phyloP scores from a whole-genome alignment of 2,888 invertebrate genomes.

The Campopleginae sp. region DNA sequence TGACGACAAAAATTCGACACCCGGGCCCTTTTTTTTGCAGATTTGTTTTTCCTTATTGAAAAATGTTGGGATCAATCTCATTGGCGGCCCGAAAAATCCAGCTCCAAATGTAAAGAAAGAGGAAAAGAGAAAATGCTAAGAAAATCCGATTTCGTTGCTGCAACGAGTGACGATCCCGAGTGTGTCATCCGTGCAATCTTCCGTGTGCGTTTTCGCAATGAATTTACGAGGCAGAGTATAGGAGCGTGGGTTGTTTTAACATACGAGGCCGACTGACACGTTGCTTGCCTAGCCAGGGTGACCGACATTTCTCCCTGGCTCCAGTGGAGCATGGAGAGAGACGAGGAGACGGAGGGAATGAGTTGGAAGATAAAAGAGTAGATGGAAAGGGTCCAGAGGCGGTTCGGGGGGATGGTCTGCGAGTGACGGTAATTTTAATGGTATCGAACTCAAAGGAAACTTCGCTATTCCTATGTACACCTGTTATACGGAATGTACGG shows the following conservation, averaged over 20 bases:
- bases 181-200: neutral
- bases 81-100: neutral
- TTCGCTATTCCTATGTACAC: constrained; percentile 66
- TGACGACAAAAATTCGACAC: neutral
- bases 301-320: constrained; percentile 34
- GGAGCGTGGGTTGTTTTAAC: constrained; percentile 13
- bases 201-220: neutral
- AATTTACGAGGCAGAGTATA: constrained; percentile 6
- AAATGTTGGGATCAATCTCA: neutral
- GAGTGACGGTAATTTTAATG: constrained; percentile 74
- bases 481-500: constrained; percentile 42
- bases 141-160: neutral
- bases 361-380: constrained; percentile 25
- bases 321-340: neutral
- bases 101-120: neutral
- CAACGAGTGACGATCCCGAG: neutral
- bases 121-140: neutral
- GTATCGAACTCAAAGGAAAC: constrained; percentile 70
- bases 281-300: constrained; percentile 14
- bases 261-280: neutral
- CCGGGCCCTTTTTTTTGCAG: neutral
- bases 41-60: neutral
- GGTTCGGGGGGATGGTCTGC: constrained; percentile 44
- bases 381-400: constrained; percentile 33
- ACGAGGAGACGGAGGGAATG: constrained; percentile 19